A percentile compares a stretch with the other conserved stretches of the same genome.
Evolutionary conservation across 2,797 vertebrate genomes (phyloP).

Genomic region (Ceyx erithaca): DNA sequence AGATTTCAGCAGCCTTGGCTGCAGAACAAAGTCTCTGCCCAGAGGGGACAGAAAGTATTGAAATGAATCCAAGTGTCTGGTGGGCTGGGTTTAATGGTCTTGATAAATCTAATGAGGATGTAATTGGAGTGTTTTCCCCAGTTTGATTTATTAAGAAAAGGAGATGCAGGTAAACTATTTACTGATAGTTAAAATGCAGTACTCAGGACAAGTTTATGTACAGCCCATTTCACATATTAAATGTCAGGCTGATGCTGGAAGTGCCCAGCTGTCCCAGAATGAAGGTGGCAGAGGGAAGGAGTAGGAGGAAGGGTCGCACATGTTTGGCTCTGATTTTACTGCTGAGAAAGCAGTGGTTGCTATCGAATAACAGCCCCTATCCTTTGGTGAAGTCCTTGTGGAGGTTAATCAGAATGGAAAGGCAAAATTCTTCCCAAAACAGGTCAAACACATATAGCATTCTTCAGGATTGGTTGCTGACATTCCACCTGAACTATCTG

Average conservation of each 20-base stretch:
- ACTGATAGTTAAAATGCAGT: not conserved
- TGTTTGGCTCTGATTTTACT: not conserved
- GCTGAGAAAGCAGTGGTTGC: not conserved
- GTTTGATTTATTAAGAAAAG: not conserved
- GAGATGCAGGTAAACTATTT: not conserved
- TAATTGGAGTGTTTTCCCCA: not conserved
- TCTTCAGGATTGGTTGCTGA: not conserved
- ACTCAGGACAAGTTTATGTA: accelerated
- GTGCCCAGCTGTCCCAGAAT: not conserved
- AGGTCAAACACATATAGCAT: accelerated
- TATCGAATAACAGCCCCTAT: not conserved
- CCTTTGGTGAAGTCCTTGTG: not conserved
- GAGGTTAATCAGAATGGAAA: not conserved
- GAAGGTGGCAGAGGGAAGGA: not conserved
- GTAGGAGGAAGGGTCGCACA: not conserved
- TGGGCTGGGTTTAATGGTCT: not conserved
- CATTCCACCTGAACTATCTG: not conserved
- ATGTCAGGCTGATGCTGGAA: not conserved
- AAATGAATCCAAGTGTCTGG: not conserved
- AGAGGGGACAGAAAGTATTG: not conserved
- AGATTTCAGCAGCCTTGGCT: not conserved
- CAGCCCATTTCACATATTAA: not conserved
- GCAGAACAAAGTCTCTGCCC: not conserved
- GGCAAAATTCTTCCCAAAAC: not conserved
- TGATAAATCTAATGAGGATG: not conserved